Evolutionary conservation across 2,113 vertebrate genomes (phyloP), one percentile per base, ranked within the genome.

Genomic region (Thunnus maccoyii): DNA sequence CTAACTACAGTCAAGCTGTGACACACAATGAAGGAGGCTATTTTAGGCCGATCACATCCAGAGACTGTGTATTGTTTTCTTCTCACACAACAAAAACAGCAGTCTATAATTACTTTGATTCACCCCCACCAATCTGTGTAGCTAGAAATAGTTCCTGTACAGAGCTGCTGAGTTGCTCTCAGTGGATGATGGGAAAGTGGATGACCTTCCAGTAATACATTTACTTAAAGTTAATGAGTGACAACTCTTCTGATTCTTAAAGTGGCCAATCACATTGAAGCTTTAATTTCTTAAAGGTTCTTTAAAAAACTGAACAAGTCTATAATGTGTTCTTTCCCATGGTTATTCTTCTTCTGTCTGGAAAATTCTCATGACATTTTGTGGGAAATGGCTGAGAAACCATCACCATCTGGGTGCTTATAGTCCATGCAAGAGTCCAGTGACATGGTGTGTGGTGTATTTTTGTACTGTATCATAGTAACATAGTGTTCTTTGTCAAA

Each of bases 401-500:
- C 17, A 20, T 67, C 41, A 27, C 65, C 66, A 67, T 82, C 62
- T 78, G 87, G 47, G 50, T 61, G 46, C 48, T 82, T 5, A 32
- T 15, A 72, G 70, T 58, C 54, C 52, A 20, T 46, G 80, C 44
- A 10, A 27, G 50, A 55, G 22, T 46, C 56, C 52, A 15, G 62
- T 47, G 55, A 27, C 47, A 32, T 25, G 65, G 69, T 69, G 58
- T 56, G 46, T 22, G 76, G 78, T 84, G 76, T 86, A 58, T 86
- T 75, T 83, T 22, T 71, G 64, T 50, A 25, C 56, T 30, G 66
- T 71, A 56, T 78, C 69, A 75, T 84, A 70, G 79, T 79, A 85
- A 86, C 86, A 89, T 67, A 61, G 88, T 85, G 89, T 94, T 87
- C 81, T 77, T 63, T 92, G 90, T 91, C 82, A 79, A 20, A 30